A percentile compares a stretch with the other conserved stretches of the same genome.
These are phyloP conservation scores for Heteractis magnifica DNA, from an alignment of 92 coral and sea anemone genomes.

Conservation along the genomic window DNA sequence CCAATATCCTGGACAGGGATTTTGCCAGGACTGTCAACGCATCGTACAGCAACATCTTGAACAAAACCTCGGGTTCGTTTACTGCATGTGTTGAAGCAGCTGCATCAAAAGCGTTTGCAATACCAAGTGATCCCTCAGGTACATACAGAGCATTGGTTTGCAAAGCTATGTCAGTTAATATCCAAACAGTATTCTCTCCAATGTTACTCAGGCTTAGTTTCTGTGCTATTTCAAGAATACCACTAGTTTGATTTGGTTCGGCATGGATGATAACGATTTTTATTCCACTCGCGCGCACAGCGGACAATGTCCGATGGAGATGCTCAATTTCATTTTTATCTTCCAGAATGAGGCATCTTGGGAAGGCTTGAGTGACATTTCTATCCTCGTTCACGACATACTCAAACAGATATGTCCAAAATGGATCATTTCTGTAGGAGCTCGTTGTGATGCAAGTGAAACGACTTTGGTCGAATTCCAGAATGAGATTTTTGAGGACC, in stretches of 20 bases:
- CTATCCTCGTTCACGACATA: conserved; percentile 27
- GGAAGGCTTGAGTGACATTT: conserved; percentile 22
- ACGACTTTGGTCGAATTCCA: conserved; percentile 66
- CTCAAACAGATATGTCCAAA: conserved; percentile 48
- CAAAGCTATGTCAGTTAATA: conserved; percentile 62
- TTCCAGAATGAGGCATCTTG: conserved; percentile 50
- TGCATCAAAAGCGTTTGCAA: conserved; percentile 32
- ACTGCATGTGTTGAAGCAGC: background rate
- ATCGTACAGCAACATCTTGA: background rate
- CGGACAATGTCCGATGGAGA: conserved; percentile 52
- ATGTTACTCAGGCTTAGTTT: conserved; percentile 43
- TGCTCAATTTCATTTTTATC: conserved; percentile 25
- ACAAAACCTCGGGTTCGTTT: background rate
- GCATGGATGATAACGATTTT: conserved; percentile 58
- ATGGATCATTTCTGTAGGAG: conserved; percentile 50
- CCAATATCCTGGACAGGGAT: background rate
- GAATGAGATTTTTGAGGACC: conserved; percentile 51
- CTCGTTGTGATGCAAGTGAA: conserved; percentile 72
- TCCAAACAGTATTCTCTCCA: conserved; percentile 60
- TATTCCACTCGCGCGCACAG: conserved; percentile 68
- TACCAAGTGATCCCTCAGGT: conserved; percentile 60
- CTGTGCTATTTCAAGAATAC: conserved; percentile 44
- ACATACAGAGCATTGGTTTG: conserved; percentile 30
- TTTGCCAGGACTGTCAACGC: background rate
- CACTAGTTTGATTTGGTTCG: conserved; percentile 29